phyloP scores from a whole-genome alignment of 2,797 vertebrate species.

The Phrynocephalus forsythii region DNA sequence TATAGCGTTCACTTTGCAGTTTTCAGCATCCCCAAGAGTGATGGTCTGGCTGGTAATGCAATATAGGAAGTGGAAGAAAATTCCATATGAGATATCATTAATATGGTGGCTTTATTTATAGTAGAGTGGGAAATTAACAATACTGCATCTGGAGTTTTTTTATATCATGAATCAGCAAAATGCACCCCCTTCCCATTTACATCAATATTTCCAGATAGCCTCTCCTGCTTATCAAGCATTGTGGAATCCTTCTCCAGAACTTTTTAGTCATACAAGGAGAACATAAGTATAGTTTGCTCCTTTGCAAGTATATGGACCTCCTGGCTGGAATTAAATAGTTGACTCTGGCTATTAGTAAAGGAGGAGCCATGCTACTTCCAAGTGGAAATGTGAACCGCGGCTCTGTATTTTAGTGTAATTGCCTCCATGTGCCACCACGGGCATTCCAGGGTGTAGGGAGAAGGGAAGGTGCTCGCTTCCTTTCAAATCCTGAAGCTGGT shows the following conservation, averaged over 20 bases:
- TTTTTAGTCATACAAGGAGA: not conserved
- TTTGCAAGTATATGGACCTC: too few relatives aligned
- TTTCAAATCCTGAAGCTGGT: too few relatives aligned
- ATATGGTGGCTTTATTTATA: not conserved
- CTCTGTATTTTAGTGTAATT: not conserved
- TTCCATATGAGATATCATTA: not conserved
- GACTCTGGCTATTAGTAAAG: not conserved
- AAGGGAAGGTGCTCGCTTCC: too few relatives aligned
- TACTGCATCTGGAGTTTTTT: not conserved
- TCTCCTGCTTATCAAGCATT: not conserved
- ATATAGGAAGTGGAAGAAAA: not conserved
- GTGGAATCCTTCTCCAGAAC: not conserved
- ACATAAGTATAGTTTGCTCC: not conserved
- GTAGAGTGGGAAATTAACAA: not conserved
- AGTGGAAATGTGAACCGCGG: too few relatives aligned
- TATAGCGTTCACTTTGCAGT: too few relatives aligned
- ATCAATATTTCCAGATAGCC: not conserved
- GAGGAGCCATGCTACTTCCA: not conserved
- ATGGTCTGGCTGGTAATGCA: not conserved
- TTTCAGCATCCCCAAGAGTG: too few relatives aligned
- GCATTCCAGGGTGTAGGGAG: too few relatives aligned
- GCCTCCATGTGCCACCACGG: too few relatives aligned
- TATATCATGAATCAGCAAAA: not conserved
- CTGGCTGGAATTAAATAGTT: not conserved
- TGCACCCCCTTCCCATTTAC: too few relatives aligned